Base-by-base conservation (phyloP, 1,140 invertebrate genomes). In the Holcopasites calliopsidis region DNA sequence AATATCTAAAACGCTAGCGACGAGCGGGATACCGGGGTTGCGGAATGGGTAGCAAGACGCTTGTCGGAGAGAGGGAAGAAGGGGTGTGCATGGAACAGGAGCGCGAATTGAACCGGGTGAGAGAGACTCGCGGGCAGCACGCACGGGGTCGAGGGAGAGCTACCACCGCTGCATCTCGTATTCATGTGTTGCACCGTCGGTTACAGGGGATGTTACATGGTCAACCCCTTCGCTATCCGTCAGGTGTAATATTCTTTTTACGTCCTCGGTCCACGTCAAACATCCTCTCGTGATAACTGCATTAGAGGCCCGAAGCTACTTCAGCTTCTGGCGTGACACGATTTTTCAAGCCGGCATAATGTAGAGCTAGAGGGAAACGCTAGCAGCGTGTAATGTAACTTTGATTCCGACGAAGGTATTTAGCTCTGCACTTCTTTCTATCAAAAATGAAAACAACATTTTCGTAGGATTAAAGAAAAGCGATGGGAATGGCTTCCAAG, bases 191-290 rank as follows among this genome's bases (percentile, higher is more conserved):
- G 75, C 54, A 77, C 50, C 58, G 65, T 16, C 57, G 72, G 65
- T 77, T 80, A 80, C 77, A 52, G 76, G 77, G 70, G 72, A 64
- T 72, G 71, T 81, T 80, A 54, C 58, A 80, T 21, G 71, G 21
- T 38, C 72, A 60, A 81, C 79, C 72, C 79, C 80, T 68, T 70
- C 57, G 50, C 71, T 65, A 79, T 69, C 52, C 23, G 50, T 44
- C 57, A 81, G 79, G 72, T 76, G 77, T 80, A 80, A 81, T 80
- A 80, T 58, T 80, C 72, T 81, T 81, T 81, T 71, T 80, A 76
- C 58, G 33, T 18, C 72, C n/a, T 2, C 23, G 57, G 26, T 28
- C 58, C 47, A 50, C 57, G 78, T 80, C 77, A 80, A 81, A 81
- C 71, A 64, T 76, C 79, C 60, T 76, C 60, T 47, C 50, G 70